Evolutionary conservation across 2,888 invertebrate species (phyloP).

Genomic region (Thelaira solivaga): DNA sequence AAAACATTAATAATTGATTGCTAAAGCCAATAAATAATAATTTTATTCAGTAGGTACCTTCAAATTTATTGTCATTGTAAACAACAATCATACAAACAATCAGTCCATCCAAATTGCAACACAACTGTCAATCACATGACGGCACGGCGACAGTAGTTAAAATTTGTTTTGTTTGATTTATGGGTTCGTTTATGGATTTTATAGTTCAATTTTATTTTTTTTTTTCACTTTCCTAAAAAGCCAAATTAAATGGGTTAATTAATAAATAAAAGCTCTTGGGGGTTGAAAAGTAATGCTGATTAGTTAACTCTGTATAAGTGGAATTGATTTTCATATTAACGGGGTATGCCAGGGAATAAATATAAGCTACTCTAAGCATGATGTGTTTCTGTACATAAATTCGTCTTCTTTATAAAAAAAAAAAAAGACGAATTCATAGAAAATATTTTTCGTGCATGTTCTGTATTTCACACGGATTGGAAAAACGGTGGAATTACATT

Average conservation of each 20-base stretch:
- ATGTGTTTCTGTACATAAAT: too few species aligned
- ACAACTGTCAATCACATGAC: slow-evolving; percentile 64
- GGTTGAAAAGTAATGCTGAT: not conserved
- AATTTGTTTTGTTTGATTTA: slow-evolving; percentile 41
- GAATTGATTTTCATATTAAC: not conserved
- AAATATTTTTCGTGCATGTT: too few species aligned
- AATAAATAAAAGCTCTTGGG: not conserved
- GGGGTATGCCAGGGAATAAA: too few species aligned
- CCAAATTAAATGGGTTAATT: slow-evolving; percentile 39
- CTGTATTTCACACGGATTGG: too few species aligned
- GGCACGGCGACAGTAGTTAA: slow-evolving; percentile 40
- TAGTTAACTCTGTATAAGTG: not conserved
- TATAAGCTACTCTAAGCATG: too few species aligned
- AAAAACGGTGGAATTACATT: too few species aligned
- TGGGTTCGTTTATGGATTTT: slow-evolving; percentile 19
- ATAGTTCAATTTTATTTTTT: slow-evolving; percentile 8
- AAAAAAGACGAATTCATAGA: too few species aligned
- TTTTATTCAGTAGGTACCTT: slow-evolving; percentile 18
- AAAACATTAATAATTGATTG: slow-evolving; percentile 51
- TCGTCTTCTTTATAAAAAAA: too few species aligned
- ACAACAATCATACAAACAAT: not conserved
- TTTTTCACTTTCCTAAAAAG: slow-evolving; percentile 20
- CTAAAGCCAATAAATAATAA: slow-evolving; percentile 38
- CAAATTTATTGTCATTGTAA: slow-evolving; percentile 2
- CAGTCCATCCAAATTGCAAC: slow-evolving; percentile 9